Evolutionary conservation across 2,113 vertebrate genomes (phyloP), one percentile per base, ranked within the genome.

Genomic region (Perccottus glenii): DNA sequence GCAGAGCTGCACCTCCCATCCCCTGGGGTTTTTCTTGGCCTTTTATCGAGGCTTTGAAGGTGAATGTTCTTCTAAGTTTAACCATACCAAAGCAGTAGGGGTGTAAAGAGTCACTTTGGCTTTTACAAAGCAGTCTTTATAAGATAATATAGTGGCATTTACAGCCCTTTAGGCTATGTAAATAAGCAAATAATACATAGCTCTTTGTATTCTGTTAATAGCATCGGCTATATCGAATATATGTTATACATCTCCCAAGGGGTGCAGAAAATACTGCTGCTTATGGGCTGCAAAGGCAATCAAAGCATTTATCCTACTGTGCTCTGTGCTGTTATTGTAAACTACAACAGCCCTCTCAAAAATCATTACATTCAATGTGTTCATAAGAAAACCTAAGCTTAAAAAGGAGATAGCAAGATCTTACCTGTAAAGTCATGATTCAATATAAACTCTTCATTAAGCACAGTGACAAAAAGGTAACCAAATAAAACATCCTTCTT

Each of bases 381-480:
- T 32, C 9, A 62, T 4, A 42, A 6, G 53, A 62, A 5, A 15
- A 51, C 36, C 43, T 60, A 8, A 36, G 38, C 43, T 15, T 44
- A 52, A 15, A 52, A 15, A n/a, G n/a, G 3, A 50, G 2, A 14
- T 40, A 38, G 35, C 9, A 51, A 82, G 56, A 9, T 51, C 90
- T 88, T 89, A 93, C 91, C 90, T 84, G 56, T 32, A 80, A 60
- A 76, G 76, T 61, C 80, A 88, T 86, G 14, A 15, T 70, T 82
- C 6, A 53, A 64, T 52, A 56, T 53, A n/a, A 64, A 35, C 5
- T 50, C 15, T 19, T 27, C 19, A 27, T 27, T 27, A 27, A 14
- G 4, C 10, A 62, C 64, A 77, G 64, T 35, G 15, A 62, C 66
- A 77, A 40, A 12, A 32, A 69, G 52, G 59, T 9, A 9, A 60